A percentile compares a stretch with the other conserved stretches of the same genome.
These are phyloP conservation scores for Sarotherodon lohbergeri DNA, from an alignment of 2,113 vertebrate species.

Conservation along the genomic window DNA sequence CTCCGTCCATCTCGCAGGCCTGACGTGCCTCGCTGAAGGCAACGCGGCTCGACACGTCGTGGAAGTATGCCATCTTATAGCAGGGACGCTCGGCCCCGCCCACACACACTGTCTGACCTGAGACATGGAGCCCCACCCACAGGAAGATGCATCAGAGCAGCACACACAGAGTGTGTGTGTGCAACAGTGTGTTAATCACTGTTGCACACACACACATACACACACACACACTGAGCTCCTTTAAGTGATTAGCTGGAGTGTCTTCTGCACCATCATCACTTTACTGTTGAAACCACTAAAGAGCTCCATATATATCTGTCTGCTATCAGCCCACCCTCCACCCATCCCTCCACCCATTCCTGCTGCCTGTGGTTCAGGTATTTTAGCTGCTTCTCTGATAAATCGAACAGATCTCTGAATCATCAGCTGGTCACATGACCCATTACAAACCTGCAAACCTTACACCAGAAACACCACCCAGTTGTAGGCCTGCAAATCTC, in stretches of 20 bases:
- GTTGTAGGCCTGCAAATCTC: neutral
- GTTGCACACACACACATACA: fast-evolving
- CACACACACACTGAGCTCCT: conserved; percentile 70
- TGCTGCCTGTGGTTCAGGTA: neutral
- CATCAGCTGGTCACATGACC: neutral
- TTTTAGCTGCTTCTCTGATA: neutral
- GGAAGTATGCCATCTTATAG: conserved; percentile 96
- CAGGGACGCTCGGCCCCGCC: conserved; percentile 75
- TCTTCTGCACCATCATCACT: conserved; percentile 93
- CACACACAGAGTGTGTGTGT: neutral
- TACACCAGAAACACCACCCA: neutral
- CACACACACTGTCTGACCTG: conserved; percentile 90
- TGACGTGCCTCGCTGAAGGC: conserved; percentile 84
- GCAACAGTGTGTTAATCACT: conserved; percentile 75
- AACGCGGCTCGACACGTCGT: conserved; percentile 86
- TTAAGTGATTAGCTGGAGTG: conserved; percentile 91
- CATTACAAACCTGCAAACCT: neutral
- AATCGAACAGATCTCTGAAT: neutral
- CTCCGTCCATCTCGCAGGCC: conserved; percentile 84
- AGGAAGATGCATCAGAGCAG: neutral
- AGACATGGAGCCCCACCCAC: neutral
- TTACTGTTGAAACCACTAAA: conserved; percentile 69
- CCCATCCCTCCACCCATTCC: neutral
- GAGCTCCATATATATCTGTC: neutral
- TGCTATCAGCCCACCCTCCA: neutral